Evolutionary conservation across 1,140 invertebrate genomes (phyloP).

Genomic region (Drosophila navojoa): DNA sequence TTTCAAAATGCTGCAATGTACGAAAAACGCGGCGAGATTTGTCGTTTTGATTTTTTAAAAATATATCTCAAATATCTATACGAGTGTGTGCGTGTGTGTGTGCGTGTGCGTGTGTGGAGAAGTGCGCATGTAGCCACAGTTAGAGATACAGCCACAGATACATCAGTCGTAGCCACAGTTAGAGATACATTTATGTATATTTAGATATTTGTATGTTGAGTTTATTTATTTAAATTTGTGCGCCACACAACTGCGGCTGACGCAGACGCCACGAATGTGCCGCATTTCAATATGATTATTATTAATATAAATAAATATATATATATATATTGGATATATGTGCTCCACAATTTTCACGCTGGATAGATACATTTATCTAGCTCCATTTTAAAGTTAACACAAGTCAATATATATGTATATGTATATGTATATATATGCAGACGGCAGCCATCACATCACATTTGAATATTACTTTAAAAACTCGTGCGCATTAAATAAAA

Average conservation of each 20-base stretch:
- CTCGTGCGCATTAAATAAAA: conserved; percentile 36
- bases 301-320: conserved; percentile 17
- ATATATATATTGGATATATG: conserved; percentile 17
- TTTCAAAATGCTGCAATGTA: conserved; percentile 73
- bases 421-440: not conserved
- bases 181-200: conserved; percentile 28
- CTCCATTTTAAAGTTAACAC: conserved; percentile 12
- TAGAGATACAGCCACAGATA: conserved; percentile 31
- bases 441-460: conserved; percentile 11
- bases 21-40: conserved; percentile 41
- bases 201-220: conserved; percentile 6
- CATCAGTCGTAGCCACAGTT: conserved; percentile 36
- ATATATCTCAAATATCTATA: conserved; percentile 62
- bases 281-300: conserved; percentile 41
- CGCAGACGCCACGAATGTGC: conserved; percentile 24
- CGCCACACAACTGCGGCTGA: conserved; percentile 14
- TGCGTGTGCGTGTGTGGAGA: conserved; percentile 29
- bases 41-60: conserved; percentile 81
- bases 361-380: conserved; percentile 32
- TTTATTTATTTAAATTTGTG: conserved; percentile 52
- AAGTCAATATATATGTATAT: conserved; percentile 7
- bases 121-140: conserved; percentile 24
- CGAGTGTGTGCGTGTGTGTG: conserved; percentile 7
- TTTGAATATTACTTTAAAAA: conserved; percentile 68
- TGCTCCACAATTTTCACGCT: conserved; percentile 19